Evolutionary conservation across 2,797 vertebrate species (phyloP), one percentile per base, ranked within the genome.

Genomic region (Sternotherus odoratus): DNA sequence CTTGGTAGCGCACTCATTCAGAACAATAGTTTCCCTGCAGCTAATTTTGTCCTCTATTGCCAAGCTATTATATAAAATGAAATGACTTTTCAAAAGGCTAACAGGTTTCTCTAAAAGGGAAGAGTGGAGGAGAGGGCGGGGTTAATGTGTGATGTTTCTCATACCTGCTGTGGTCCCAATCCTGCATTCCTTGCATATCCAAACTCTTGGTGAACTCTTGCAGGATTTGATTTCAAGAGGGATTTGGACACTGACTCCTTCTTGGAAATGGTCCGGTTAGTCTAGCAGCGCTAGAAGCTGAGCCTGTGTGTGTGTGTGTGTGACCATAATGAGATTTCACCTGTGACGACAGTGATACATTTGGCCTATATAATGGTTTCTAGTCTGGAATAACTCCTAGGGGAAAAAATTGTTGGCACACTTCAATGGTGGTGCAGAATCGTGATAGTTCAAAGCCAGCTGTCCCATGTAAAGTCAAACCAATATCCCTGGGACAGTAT

Each of bases 31-130:
- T 39, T 97, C 95, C 96, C 95, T 92, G 95, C 92, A 96, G 95
- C 96, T 97, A 96, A 97, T 96, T 96, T 56, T 97, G 94, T 96
- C 95, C 93, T 96, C 89, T 93, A 95, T 97, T 96, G 96, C 96
- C 94, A 95, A 95, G 97, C 95, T 97, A 91, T 0, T 0, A 66
- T 81, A 4, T 90, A 74, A 94, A 93, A 95, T 93, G 96, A 96
- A 95, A 93, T 72, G 87, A 94, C 48, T 79, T 82, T 86, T 92
- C 86, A 88, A 94, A 92, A 87, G 87, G 86, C 17, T 0, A 5
- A 39, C 90, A 87, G 36, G 46, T 60, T 94, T 95, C 94, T 86
- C 82, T 92, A 8, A 56, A 86, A 90, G 94, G 86, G 77, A 86
- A 92, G 77, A 88, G 93, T 91, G 30, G 9, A 24, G 53, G 21